Conservation (phyloP, 2,113 vertebrate genomes). For the human (Homo sapiens) region DNA sequence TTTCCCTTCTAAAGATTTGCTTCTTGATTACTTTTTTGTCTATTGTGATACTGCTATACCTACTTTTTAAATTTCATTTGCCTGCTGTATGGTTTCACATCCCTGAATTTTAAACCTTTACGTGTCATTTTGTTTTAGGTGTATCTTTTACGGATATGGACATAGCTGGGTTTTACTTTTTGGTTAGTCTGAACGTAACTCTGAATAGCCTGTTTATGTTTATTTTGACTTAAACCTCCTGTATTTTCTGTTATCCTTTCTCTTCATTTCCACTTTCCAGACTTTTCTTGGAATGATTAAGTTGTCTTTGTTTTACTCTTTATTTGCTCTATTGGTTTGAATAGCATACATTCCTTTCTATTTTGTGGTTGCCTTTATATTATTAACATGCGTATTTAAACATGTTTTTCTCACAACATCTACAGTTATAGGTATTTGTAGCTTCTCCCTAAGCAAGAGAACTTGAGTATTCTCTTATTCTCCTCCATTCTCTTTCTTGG, state of each 20-base stretch:
- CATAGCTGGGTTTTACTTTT: neutral
- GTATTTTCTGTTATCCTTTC: neutral
- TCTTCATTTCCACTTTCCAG: neutral
- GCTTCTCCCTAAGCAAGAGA: neutral
- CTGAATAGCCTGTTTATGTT: neutral
- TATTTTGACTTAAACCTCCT: neutral
- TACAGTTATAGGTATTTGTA: neutral
- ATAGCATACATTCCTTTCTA: neutral
- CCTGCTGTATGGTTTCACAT: neutral
- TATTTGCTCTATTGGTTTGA: conserved; percentile 27
- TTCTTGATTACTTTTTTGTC: conserved; percentile 5
- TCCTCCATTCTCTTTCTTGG: neutral
- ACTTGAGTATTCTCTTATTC: neutral
- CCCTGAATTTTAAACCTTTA: neutral
- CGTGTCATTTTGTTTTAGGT: neutral
- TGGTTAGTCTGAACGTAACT: conserved; percentile 3
- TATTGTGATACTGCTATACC: neutral
- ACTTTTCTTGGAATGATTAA: neutral
- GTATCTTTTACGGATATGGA: neutral
- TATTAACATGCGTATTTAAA: neutral
- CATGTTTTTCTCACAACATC: neutral
- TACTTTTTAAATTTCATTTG: neutral
- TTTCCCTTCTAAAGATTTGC: neutral
- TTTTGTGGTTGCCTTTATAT: conserved; percentile 17
- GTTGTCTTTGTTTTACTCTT: conserved; percentile 20